These are phyloP conservation scores for Platycnemis pennipes DNA, from an alignment of 2,888 invertebrate species.

Conservation along the genomic window DNA sequence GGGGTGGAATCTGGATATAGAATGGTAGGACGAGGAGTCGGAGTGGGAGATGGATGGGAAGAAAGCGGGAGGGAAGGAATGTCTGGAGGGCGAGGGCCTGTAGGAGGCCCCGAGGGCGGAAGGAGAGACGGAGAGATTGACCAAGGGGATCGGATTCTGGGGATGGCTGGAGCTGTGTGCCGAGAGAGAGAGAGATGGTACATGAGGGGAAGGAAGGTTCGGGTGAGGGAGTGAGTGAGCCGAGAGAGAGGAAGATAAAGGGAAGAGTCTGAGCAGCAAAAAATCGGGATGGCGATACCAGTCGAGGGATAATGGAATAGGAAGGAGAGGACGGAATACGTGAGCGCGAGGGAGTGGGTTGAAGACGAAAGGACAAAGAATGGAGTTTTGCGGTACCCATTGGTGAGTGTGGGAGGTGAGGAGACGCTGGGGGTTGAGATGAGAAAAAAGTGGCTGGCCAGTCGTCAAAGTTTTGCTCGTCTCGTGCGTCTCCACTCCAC, in stretches of 20 bases:
- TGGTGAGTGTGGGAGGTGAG: neutral
- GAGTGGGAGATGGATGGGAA: neutral
- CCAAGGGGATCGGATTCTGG: neutral
- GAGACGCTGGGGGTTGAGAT: neutral
- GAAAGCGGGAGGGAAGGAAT: neutral
- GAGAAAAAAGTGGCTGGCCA: neutral
- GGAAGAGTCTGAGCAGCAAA: neutral
- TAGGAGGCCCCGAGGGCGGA: constrained; percentile 30
- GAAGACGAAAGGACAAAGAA: neutral
- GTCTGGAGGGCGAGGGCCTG: neutral
- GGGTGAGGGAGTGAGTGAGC: neutral
- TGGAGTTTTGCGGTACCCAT: neutral
- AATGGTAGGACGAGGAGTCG: neutral
- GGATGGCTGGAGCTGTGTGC: neutral
- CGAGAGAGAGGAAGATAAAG: neutral
- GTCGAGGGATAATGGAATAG: neutral
- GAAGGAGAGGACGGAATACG: neutral
- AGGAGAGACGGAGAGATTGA: too few relatives aligned
- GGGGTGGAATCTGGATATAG: neutral
- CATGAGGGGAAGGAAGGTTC: too few relatives aligned
- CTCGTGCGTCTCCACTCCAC: too few relatives aligned
- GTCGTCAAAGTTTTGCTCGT: neutral
- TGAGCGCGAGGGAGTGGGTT: neutral
- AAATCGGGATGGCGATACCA: neutral
- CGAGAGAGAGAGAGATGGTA: neutral